Conservation (phyloP, 2,113 vertebrate species). For the Hyla sarda region DNA sequence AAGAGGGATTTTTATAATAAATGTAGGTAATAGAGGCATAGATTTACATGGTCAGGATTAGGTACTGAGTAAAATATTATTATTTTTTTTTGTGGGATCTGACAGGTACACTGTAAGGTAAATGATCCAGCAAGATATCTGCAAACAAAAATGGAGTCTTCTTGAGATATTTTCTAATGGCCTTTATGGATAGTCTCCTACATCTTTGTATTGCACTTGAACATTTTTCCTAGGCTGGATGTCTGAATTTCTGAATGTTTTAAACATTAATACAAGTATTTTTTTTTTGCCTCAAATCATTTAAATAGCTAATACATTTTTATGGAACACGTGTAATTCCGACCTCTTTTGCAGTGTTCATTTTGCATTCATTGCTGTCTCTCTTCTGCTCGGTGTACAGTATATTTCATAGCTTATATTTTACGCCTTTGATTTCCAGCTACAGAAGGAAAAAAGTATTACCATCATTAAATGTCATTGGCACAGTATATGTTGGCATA, state of each 20-base stretch:
- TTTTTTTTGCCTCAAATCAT: constrained; percentile 43
- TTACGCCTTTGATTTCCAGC: constrained; percentile 48
- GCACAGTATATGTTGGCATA: constrained; percentile 45
- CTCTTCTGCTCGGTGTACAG: constrained; percentile 21
- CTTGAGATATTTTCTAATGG: constrained; percentile 40
- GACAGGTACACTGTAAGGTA: no score
- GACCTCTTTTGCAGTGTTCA: constrained; percentile 40
- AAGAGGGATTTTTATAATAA: no score
- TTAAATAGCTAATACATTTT: constrained; percentile 56
- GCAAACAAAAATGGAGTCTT: constrained; percentile 22
- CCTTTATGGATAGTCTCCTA: constrained; percentile 17
- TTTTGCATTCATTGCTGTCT: constrained; percentile 42
- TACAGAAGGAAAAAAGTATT: constrained; percentile 42
- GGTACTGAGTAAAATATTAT: no score
- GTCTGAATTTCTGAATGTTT: constrained; percentile 45
- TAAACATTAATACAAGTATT: constrained; percentile 42
- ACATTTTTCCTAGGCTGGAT: constrained; percentile 4
- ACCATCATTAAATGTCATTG: constrained; percentile 57
- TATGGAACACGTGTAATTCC: constrained; percentile 47
- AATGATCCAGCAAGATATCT: constrained; percentile 37
- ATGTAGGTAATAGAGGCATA: no score
- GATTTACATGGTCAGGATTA: no score
- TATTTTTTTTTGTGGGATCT: no score
- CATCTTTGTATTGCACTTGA: constrained; percentile 47
- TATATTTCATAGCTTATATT: constrained; percentile 47